A percentile compares a stretch with the other conserved stretches of the same genome.
Conservation (phyloP, 30 jellyfish, hydroid and myxozoan species). For the Aurelia sp. region DNA sequence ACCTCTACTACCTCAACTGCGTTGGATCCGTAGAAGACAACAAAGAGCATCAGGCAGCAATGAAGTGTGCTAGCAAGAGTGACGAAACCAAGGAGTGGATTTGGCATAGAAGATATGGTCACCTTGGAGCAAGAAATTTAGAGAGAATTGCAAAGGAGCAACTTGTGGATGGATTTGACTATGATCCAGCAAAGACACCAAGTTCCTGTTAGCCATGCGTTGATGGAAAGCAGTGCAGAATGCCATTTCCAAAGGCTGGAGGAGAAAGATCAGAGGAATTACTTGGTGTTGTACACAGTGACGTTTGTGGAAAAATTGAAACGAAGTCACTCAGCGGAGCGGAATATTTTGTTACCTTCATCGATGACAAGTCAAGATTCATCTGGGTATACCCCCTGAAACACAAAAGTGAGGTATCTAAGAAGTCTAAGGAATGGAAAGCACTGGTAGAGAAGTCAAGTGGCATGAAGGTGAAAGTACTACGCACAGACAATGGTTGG, state of each 20-base stretch:
- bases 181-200: background rate
- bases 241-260: constrained; percentile 52
- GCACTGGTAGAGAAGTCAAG: constrained; percentile 36
- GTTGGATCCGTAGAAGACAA: background rate
- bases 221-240: constrained; percentile 45
- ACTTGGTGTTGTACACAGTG: constrained; percentile 61
- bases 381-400: constrained; percentile 23
- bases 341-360: constrained; percentile 37
- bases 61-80: background rate
- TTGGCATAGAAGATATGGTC: constrained; percentile 70
- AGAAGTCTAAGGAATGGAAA: constrained; percentile 33
- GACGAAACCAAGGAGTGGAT: constrained; percentile 14
- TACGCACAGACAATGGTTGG: constrained; percentile 77
- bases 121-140: constrained; percentile 19
- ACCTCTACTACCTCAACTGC: constrained; percentile 66
- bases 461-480: constrained; percentile 37
- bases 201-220: constrained; percentile 30
- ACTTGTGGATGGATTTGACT: constrained; percentile 62
- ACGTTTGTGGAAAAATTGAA: constrained; percentile 63
- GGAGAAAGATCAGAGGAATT: constrained; percentile 31
- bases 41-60: background rate
- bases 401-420: constrained; percentile 43
- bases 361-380: constrained; percentile 27
- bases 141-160: background rate
- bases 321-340: constrained; percentile 57